Evolutionary conservation across 1,140 invertebrate species (phyloP).

Genomic region (Mylabris phalerata): DNA sequence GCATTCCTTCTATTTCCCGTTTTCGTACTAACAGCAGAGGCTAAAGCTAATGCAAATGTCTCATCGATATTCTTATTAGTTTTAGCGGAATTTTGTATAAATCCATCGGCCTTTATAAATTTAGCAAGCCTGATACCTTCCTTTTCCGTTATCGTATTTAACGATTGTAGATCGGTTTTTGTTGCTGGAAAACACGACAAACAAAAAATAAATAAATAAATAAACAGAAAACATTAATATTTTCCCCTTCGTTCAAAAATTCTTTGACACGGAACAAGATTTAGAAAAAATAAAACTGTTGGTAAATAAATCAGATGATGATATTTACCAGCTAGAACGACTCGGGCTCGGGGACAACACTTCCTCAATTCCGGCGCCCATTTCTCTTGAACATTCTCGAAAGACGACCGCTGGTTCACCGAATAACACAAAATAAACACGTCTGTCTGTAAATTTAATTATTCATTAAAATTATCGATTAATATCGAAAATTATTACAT

Average conservation of each 20-base stretch:
- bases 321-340: slow-evolving; percentile 33
- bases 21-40: not conserved
- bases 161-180: slow-evolving; percentile 55
- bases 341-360: slow-evolving; percentile 30
- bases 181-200: slow-evolving; percentile 43
- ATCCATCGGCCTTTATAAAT: slow-evolving; percentile 28
- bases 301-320: not conserved
- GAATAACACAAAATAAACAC: slow-evolving; percentile 98
- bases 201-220: not conserved
- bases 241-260: too few relatives aligned
- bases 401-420: slow-evolving; percentile 92
- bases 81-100: slow-evolving; percentile 32
- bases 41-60: slow-evolving; percentile 24
- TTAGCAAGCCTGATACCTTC: slow-evolving; percentile 26
- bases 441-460: slow-evolving; percentile 71
- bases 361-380: slow-evolving; percentile 81
- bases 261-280: too few relatives aligned
- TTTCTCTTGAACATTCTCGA: slow-evolving; percentile 96
- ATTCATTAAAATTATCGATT: slow-evolving; percentile 1
- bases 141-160: slow-evolving; percentile 13
- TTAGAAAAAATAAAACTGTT: too few relatives aligned
- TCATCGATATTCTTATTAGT: slow-evolving; percentile 34
- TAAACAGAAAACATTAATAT: slow-evolving; percentile 23
- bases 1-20: too few relatives aligned
- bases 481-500: slow-evolving; percentile 26